Evolutionary conservation across 2,888 invertebrate genomes (phyloP), one percentile per base, ranked within the genome.

Genomic region (Sturmia bella): DNA sequence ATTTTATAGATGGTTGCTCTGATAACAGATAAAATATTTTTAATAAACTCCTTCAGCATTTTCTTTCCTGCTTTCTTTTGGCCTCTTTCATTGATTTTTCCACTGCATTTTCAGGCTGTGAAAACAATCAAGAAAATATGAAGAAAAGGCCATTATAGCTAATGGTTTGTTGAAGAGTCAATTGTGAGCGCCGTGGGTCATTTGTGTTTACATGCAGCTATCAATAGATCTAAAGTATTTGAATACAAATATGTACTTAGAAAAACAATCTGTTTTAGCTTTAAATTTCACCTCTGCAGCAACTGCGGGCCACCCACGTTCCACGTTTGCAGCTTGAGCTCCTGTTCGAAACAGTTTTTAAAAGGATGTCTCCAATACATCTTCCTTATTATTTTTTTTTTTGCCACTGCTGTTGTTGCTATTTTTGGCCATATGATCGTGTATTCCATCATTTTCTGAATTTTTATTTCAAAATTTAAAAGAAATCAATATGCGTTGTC

Each of bases 1-100:
- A 82, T 66, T 82, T 78, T 61, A 70, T 56, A 78, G 82, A 82
- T 82, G 70, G 70, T 78, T 82, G 73, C 45, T 70, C 70, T 75
- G 82, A 82, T 82, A 82, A 78, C 32, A 56, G 19, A 72, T 63
- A 56, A 77, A 72, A 66, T 72, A 72, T 68, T 69, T 76, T 76
- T 68, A 66, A 73, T 79, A 70, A 78, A 73, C 54, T 79, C 64
- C 61, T 73, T 59, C 50, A 66, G 3, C 32, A 32, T 32, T 32
- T 32, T 66, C 52, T 59, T 66, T 57, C 27, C 32, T 61, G 11
- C 24, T 56, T 52, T 4, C 13, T 32, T 43, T 41, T 27, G 48
- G 45, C 59, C 68, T 61, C 24, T 64, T 52, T 64, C 57, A 72
- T 37, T 57, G 64, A 64, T 64, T 73, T 59, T 73, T 12, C 5